Base-by-base conservation (phyloP, 2,888 invertebrate species). In the Terebella lapidaria region DNA sequence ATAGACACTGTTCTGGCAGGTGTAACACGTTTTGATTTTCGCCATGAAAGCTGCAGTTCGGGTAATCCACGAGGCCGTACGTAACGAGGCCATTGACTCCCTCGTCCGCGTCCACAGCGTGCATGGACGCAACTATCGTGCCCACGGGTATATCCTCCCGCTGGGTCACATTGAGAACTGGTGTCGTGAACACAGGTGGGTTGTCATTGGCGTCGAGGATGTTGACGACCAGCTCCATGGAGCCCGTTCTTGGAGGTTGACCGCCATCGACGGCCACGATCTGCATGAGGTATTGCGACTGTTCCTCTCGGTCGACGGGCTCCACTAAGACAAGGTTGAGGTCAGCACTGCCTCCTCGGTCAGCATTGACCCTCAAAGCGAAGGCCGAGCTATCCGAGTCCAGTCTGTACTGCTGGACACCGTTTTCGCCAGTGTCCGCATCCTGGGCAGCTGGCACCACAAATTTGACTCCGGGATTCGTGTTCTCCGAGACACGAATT, bases 191-290 rank as follows among this genome's bases (percentile, higher is more conserved):
- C 24, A 58, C 47, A 15, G 67, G 67, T 20, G 42, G 29, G 59
- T 67, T 67, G 59, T 67, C 67, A 58, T 67, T 67, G 24, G 56
- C 62, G 45, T 67, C 67, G 4, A 60, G 22, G 15, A 67, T 61
- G 10, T 59, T 56, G 24, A 67, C 53, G 25, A 24, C 51, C 3
- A 67, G 57, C 20, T 53, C 30, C 28, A 67, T 58, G 18, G 59
- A 56, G 1, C 60, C 62, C 15, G 62, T 42, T 24, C 51, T 60
- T 5, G 67, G 54, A 1, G 68, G 67, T 20, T 24, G 25, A 25
- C 67, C 69, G 1, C 67, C 67, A 49, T 68, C 68, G 1, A 46
- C 26, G 4, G 67, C 68, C 5, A 58, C 59, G 4, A 68, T 45
- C 46, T 59, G 53, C 46, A 69, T 29, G 26, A 57, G 35, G 58